A percentile compares a stretch with the other conserved stretches of the same genome.
These are phyloP conservation scores for Spizaetus ornatus DNA, from an alignment of 2,113 vertebrate species.

Conservation along the genomic window DNA sequence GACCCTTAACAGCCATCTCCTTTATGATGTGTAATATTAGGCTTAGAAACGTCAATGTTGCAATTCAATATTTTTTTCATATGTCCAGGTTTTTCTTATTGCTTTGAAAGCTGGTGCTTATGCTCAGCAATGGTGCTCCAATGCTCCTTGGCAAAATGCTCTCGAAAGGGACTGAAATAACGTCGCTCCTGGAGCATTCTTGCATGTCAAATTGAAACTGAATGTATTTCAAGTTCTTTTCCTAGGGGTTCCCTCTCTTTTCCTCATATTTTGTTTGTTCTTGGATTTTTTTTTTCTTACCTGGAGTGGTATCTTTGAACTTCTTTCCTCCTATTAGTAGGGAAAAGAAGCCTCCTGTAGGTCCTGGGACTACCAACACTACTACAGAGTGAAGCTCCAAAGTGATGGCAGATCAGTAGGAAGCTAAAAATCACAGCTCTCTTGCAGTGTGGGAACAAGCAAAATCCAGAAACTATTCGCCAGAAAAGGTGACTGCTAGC, in stretches of 20 bases:
- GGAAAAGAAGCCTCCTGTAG: neutral
- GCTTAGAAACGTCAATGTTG: neutral
- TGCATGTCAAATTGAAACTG: neutral
- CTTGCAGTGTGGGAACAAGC: neutral
- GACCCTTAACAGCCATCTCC: neutral
- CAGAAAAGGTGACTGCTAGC: neutral
- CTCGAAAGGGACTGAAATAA: neutral
- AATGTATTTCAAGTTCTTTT: neutral
- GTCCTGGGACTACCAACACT: neutral
- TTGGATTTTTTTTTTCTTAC: neutral
- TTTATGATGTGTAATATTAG: slow-evolving; percentile 19
- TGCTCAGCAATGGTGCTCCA: neutral
- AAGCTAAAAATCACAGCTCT: neutral
- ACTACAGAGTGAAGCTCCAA: neutral
- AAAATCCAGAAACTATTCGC: neutral
- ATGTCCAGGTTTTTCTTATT: neutral
- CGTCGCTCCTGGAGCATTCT: neutral
- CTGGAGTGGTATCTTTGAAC: neutral
- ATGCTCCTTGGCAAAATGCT: neutral
- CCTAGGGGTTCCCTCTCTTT: neutral
- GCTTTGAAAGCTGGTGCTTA: neutral
- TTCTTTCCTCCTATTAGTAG: neutral
- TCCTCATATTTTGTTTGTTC: neutral
- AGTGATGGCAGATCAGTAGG: neutral
- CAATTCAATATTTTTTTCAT: slow-evolving; percentile 4